These are phyloP conservation scores for Boloria selene DNA, from an alignment of 2,888 invertebrate species.

Conservation along the genomic window DNA sequence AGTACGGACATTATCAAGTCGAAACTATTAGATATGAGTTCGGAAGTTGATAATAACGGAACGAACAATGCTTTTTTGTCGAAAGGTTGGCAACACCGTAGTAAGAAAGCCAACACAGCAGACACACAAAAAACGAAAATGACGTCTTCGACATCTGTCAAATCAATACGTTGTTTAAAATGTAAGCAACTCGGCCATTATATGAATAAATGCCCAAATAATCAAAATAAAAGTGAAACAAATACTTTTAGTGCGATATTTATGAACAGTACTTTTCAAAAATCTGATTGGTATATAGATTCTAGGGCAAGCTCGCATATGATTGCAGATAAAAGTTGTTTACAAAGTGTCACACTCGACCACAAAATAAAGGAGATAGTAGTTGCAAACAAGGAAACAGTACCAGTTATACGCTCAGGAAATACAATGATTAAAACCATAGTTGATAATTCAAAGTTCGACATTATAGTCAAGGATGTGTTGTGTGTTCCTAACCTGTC, in stretches of 20 bases:
- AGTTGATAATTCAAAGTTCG: too few species aligned
- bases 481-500: too few species aligned
- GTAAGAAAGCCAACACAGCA: neutral
- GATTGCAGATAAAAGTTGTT: conserved; percentile 23
- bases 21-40: conserved; percentile 2
- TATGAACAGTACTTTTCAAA: neutral
- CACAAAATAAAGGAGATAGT: conserved; percentile 4
- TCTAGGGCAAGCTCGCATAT: conserved; percentile 41
- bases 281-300: conserved; percentile 13
- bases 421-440: too few species aligned
- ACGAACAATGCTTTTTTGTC: neutral
- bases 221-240: conserved; percentile 19
- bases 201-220: conserved; percentile 33
- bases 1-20: conserved; percentile 26
- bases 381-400: neutral
- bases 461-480: too few species aligned
- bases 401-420: neutral
- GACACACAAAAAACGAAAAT: neutral
- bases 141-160: conserved; percentile 1
- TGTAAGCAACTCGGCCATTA: conserved; percentile 32
- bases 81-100: conserved; percentile 12
- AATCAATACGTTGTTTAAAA: conserved; percentile 36
- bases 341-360: conserved; percentile 14
- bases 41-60: conserved; percentile 2
- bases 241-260: conserved; percentile 42